Base-by-base conservation (phyloP, 2,888 invertebrate genomes). In the Sphecodes monilicornis region DNA sequence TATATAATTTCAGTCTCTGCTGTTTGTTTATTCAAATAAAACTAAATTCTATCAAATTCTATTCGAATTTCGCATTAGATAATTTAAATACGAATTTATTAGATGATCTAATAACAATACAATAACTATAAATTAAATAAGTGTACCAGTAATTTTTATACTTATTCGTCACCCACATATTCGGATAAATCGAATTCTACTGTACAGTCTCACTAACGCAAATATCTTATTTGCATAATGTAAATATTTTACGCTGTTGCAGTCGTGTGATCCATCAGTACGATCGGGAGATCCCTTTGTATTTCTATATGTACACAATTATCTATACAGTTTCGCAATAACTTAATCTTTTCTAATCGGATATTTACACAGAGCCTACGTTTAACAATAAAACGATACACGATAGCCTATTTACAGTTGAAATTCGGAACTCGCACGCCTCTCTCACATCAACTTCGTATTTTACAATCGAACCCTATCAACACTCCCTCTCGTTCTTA, bases 281-380 rank as follows among this genome's bases (percentile, higher is more conserved):
- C 72, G 46, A 78, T 83, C 70, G 64, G 76, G 73, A 76, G 57
- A 71, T 78, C 73, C 72, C 75, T 64, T 60, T 54, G n/a, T 76
- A 66, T 71, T 41, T 76, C 68, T 68, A 72, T 82, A 76, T 81
- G 57, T 82, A 84, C 81, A 83, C n/a, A 82, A 83, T 90, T 76
- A 82, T 46, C 81, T 84, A 81, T 80, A 81, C 90, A 88, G 78
- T 76, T 82, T 85, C 82, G 87, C 76, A 90, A 91, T 90, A 91
- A 90, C 80, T 90, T 91, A 90, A n/a, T 84, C 81, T 79, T 73
- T 74, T 76, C 84, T 87, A 88, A 79, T 85, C 74, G 72, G 68
- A 79, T 90, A 91, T 90, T 86, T 90, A 90, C 90, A 90, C 32
- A 72, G 70, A 78, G 46, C 69, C 78, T 87, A 76, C 79, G 74